Evolutionary conservation across 92 coral and sea anemone species (phyloP).

Genomic region (Galaxea fascicularis): DNA sequence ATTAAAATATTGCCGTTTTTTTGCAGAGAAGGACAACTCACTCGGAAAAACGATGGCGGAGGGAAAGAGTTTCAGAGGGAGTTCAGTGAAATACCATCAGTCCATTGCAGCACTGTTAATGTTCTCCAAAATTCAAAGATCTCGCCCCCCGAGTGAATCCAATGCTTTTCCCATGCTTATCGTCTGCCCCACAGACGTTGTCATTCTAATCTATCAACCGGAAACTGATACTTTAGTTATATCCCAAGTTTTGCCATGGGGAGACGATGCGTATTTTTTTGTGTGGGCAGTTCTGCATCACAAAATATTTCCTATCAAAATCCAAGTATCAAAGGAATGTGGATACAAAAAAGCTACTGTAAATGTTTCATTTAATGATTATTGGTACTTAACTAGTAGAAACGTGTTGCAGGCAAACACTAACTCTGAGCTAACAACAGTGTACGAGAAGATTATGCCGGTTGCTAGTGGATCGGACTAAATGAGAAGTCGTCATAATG

Average conservation of each 20-base stretch:
- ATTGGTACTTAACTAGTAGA: constrained; percentile 14
- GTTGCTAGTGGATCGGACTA: too few relatives aligned
- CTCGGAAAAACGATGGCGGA: constrained; percentile 18
- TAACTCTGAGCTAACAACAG: background rate
- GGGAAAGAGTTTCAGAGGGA: background rate
- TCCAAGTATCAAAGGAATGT: background rate
- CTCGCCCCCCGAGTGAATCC: constrained; percentile 3
- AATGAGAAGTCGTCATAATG: too few relatives aligned
- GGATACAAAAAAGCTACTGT: constrained; percentile 8
- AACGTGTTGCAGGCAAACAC: background rate
- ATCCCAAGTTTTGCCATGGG: constrained; percentile 6
- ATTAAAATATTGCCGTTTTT: constrained; percentile 20
- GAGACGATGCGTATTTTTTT: constrained; percentile 3
- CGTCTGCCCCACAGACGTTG: constrained; percentile 17
- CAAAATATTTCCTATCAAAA: constrained; percentile 7
- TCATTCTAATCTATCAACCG: constrained; percentile 28
- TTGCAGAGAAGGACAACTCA: constrained; percentile 24
- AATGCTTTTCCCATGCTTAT: constrained; percentile 34
- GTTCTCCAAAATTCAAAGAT: constrained; percentile 36
- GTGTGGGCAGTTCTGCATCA: constrained; percentile 34
- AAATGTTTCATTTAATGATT: background rate
- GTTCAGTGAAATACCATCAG: constrained; percentile 12
- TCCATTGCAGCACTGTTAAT: constrained; percentile 19
- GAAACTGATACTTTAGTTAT: constrained; percentile 28
- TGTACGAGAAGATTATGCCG: too few relatives aligned